Evolutionary conservation across 2,888 invertebrate species (phyloP).

Genomic region (Caenorhabditis becei): DNA sequence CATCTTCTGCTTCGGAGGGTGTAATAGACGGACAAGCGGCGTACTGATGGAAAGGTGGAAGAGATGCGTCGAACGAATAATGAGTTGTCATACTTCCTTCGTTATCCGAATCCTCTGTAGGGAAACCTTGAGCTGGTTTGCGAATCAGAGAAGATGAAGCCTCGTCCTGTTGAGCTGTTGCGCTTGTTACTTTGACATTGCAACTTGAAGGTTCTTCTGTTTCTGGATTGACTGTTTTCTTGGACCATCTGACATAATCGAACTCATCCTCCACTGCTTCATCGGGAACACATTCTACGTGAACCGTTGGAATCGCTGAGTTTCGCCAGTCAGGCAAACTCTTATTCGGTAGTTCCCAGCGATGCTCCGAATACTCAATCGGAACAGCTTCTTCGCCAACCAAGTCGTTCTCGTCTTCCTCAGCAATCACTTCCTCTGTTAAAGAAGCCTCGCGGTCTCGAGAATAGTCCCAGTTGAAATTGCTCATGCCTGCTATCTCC

Average conservation of each 20-base stretch:
- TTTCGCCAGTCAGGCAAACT: not conserved
- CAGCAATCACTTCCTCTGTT: slow-evolving; percentile 22
- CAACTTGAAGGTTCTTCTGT: not conserved
- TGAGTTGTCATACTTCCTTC: not conserved
- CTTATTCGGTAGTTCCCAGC: not conserved
- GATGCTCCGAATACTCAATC: not conserved
- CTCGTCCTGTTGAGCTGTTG: not conserved
- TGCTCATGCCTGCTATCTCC: not conserved
- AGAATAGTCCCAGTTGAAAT: slow-evolving; percentile 2
- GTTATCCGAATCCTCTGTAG: not conserved
- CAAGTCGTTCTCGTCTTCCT: slow-evolving; percentile 34
- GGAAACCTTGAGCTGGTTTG: too few relatives aligned
- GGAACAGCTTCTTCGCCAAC: not conserved
- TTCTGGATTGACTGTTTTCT: not conserved
- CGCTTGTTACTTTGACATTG: too few relatives aligned
- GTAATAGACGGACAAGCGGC: slow-evolving; percentile 45
- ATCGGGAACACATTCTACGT: slow-evolving; percentile 27
- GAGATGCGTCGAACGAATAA: slow-evolving; percentile 37
- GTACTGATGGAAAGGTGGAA: slow-evolving; percentile 48
- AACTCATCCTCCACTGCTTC: slow-evolving; percentile 11
- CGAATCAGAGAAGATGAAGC: too few relatives aligned
- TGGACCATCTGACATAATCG: not conserved
- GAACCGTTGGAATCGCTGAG: slow-evolving; percentile 23
- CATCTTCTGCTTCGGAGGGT: slow-evolving; percentile 44
- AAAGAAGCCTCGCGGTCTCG: slow-evolving; percentile 1